Percentiles rank a stretch among this genome's conserved stretches.
These are phyloP conservation scores for Cettia cetti DNA, from an alignment of 2,113 vertebrate species.

Conservation along the genomic window DNA sequence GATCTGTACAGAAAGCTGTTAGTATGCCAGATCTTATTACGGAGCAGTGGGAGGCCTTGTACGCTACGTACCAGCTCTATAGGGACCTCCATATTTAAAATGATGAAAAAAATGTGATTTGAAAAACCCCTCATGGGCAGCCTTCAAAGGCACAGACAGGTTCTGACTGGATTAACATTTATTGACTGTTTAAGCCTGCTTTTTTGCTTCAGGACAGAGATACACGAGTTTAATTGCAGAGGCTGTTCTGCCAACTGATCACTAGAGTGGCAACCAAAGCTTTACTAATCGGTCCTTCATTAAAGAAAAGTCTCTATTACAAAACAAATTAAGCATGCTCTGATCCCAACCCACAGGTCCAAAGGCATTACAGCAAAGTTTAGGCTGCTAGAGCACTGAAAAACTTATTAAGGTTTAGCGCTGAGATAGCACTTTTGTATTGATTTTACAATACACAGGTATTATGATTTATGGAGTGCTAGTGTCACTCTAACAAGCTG, in stretches of 20 bases:
- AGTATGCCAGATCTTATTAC: slow-evolving; percentile 89
- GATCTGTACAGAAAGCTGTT: slow-evolving; percentile 81
- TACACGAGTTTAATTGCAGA: slow-evolving; percentile 92
- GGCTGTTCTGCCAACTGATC: slow-evolving; percentile 97
- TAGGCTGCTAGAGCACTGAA: slow-evolving; percentile 92
- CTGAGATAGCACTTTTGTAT: slow-evolving; percentile 99
- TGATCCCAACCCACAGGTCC: slow-evolving; percentile 94
- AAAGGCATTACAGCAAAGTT: slow-evolving; percentile 93
- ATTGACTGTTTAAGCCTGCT: slow-evolving; percentile 95
- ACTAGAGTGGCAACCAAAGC: slow-evolving; percentile 95
- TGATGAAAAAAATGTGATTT: slow-evolving; percentile 79
- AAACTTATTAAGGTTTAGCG: slow-evolving; percentile 98
- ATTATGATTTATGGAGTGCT: slow-evolving; percentile 99
- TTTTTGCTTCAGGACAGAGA: slow-evolving; percentile 92
- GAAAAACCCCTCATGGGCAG: slow-evolving; percentile 84
- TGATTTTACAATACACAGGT: slow-evolving; percentile 99
- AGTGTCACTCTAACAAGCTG: slow-evolving; percentile 99
- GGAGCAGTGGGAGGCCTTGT: slow-evolving; percentile 82
- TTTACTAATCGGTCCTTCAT: slow-evolving; percentile 97
- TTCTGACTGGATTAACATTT: slow-evolving; percentile 99
- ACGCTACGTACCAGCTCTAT: slow-evolving; percentile 77
- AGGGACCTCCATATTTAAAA: slow-evolving; percentile 86
- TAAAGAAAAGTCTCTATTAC: slow-evolving; percentile 99
- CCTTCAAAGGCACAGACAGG: slow-evolving; percentile 93
- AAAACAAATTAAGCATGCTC: slow-evolving; percentile 98